Conservation (phyloP, 2,113 vertebrate genomes). For the Pachyramphus minor region DNA sequence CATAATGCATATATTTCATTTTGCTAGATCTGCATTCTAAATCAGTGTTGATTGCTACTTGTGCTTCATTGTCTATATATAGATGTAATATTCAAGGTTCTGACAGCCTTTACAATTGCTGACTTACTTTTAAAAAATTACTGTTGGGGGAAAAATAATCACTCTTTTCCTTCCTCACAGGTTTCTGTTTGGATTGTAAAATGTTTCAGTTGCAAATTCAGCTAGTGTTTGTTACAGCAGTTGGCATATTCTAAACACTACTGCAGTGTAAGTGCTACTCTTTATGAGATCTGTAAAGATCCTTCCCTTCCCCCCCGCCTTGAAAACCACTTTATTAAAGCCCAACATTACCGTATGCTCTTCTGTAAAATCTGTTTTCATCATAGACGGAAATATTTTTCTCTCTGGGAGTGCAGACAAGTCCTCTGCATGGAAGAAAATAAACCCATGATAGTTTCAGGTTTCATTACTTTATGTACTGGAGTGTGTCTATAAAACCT, state of each 20-base stretch:
- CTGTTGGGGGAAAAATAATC: too few species aligned
- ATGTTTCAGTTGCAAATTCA: neutral
- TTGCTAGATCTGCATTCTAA: neutral
- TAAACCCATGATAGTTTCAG: neutral
- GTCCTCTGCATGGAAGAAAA: neutral
- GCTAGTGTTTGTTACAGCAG: neutral
- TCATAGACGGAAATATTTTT: neutral
- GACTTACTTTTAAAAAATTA: neutral
- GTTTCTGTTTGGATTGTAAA: neutral
- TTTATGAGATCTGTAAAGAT: neutral
- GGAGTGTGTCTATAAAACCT: fast-evolving
- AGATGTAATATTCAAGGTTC: neutral
- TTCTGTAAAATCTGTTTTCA: neutral
- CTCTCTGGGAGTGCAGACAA: neutral
- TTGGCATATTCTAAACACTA: neutral
- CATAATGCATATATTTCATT: neutral
- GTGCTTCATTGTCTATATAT: neutral
- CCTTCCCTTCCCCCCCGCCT: neutral
- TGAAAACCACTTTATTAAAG: neutral
- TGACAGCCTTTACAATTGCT: neutral
- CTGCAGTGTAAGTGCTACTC: neutral
- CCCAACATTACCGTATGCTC: neutral
- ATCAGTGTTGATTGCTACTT: neutral
- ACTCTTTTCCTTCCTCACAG: neutral
- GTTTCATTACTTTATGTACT: neutral